A percentile compares a stretch with the other conserved stretches of the same genome.
phyloP scores from a whole-genome alignment of 1,140 invertebrate species.

The Prorops nasuta region DNA sequence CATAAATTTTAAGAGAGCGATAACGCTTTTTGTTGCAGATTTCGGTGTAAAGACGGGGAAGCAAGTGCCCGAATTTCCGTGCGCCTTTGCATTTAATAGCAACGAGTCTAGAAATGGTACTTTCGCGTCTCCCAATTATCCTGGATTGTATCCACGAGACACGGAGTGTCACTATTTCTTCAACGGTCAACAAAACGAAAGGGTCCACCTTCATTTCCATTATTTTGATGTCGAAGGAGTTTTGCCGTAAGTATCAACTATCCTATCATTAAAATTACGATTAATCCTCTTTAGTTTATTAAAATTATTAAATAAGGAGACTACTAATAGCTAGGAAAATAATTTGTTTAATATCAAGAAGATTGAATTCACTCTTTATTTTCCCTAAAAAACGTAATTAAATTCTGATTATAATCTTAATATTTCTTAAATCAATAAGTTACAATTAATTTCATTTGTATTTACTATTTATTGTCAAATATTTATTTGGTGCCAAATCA shows the following conservation, averaged over 20 bases:
- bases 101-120: constrained; percentile 75
- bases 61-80: constrained; percentile 73
- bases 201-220: constrained; percentile 81
- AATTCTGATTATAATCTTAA: too few species aligned
- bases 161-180: constrained; percentile 95
- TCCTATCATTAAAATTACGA: too few species aligned
- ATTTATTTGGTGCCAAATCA: too few species aligned
- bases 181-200: constrained; percentile 76
- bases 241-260: constrained; percentile 69
- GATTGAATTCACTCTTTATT: too few species aligned
- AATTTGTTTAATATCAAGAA: too few species aligned
- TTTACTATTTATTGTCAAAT: too few species aligned
- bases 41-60: constrained; percentile 78
- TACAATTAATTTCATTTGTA: too few species aligned
- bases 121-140: constrained; percentile 90
- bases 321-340: too few species aligned
- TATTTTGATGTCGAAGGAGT: constrained; percentile 93
- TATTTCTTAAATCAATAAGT: too few species aligned
- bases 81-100: constrained; percentile 81
- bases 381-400: too few species aligned
- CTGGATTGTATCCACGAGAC: constrained; percentile 86
- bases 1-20: too few species aligned
- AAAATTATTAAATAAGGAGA: constrained; percentile 2
- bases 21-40: constrained; percentile 62
- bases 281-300: background rate